Evolutionary conservation across 1,140 invertebrate species (phyloP).

Genomic region (Gonioctena quinquepunctata): DNA sequence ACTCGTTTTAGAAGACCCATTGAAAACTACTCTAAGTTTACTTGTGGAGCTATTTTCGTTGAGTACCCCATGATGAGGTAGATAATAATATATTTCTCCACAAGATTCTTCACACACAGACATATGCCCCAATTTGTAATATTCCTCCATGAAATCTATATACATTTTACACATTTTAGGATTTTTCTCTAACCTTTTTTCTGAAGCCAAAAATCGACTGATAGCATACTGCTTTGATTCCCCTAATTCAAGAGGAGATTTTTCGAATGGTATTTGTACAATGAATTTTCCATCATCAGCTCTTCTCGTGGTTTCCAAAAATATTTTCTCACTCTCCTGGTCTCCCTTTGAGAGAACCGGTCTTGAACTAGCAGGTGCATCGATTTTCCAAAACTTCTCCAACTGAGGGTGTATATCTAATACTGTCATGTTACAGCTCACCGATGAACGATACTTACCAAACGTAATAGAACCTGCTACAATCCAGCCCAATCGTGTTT

Average conservation of each 20-base stretch:
- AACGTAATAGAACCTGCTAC: neutral
- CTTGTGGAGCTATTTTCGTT: conserved; percentile 43
- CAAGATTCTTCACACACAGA: too few species aligned
- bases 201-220: neutral
- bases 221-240: neutral
- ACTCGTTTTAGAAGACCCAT: conserved; percentile 43
- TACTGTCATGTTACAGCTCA: neutral
- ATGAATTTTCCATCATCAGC: neutral
- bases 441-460: too few species aligned
- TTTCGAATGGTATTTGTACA: neutral
- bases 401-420: too few species aligned
- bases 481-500: neutral
- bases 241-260: neutral
- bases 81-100: conserved; percentile 39
- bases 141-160: conserved; percentile 20
- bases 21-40: conserved; percentile 53
- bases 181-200: conserved; percentile 13
- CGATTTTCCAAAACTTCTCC: too few species aligned
- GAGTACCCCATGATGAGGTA: conserved; percentile 56
- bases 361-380: too few species aligned
- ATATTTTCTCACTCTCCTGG: neutral
- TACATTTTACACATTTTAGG: conserved; percentile 1
- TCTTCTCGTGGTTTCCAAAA: neutral
- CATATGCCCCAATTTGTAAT: conserved; percentile 16
- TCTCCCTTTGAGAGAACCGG: too few species aligned